Base-by-base conservation (phyloP, 1,140 invertebrate genomes). In the Harlomillsia oculata region DNA sequence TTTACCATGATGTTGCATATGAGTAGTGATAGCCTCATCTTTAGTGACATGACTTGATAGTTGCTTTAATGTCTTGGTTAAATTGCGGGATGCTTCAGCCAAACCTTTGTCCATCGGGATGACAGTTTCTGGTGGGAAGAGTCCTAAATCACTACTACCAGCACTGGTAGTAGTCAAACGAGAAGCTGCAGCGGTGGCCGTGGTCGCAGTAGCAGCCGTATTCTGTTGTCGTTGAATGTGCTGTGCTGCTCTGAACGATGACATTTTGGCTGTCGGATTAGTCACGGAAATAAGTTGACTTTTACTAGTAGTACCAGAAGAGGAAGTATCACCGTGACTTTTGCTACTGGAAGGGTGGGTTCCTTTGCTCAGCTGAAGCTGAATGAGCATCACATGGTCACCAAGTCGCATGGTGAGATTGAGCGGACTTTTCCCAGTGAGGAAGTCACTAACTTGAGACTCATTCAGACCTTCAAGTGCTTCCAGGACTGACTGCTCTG, bases 331-430 rank as follows among this genome's bases (percentile, higher is more conserved):
- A 29, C 14, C 53, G 57, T 20, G 56, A 16, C 37, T 45, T 37
- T 66, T 63, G 37, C 66, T 25, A 49, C 62, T 64, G 34, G 49
- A 44, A 40, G 23, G 34, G 18, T 51, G 48, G 54, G 45, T 32
- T 41, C 90, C 81, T 13, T 89, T 92, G 40, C 88, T 92, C 48
- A 96, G 73, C 70, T 95, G 90, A 34, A 95, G 75, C 71, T 95
- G 90, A 53, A 96, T 93, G 52, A 95, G 78, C 90, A 95, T 94
- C 86, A 95, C 92, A 74, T 95, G 90, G 70, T 95, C 90, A 21
- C 90, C 90, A 13, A 95, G 75, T 55, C 89, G 80, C 88, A 95
- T 94, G 36, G 89, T 94, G 44, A 96, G 75, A 72, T 94, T 94
- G 23, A 96, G 73, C 14, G 92, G 92, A 25, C 89, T 89, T 72